phyloP scores from a whole-genome alignment of 1,140 invertebrate genomes.

The Stenopsyche tienmushanensis region DNA sequence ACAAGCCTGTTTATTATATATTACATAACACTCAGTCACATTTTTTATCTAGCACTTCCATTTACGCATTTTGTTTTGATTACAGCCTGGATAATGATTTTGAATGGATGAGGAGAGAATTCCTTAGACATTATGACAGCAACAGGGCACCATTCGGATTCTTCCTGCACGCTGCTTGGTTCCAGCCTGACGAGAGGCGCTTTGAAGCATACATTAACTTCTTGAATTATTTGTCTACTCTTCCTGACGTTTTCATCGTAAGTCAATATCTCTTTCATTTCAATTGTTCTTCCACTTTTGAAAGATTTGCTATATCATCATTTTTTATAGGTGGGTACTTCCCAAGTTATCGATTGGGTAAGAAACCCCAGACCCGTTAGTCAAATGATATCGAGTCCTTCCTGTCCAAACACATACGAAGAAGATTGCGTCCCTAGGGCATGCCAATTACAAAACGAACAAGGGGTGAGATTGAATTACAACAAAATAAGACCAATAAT shows the following conservation, averaged over 20 bases:
- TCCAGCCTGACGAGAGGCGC: constrained; percentile 41
- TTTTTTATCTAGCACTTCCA: too few relatives aligned
- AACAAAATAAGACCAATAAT: too few relatives aligned
- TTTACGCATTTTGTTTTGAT: too few relatives aligned
- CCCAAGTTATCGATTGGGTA: constrained; percentile 46
- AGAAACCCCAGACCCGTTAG: constrained; percentile 43
- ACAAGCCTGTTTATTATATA: too few relatives aligned
- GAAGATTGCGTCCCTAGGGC: constrained; percentile 35
- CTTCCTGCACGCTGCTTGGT: constrained; percentile 60
- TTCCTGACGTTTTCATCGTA: constrained; percentile 57
- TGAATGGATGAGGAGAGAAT: constrained; percentile 57
- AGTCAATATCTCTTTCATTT: too few relatives aligned
- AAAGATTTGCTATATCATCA: too few relatives aligned
- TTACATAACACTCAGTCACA: too few relatives aligned
- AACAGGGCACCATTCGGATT: constrained; percentile 63
- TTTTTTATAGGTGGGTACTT: constrained; percentile 44
- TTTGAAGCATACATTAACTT: constrained; percentile 44
- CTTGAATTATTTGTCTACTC: constrained; percentile 50
- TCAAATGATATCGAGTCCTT: constrained; percentile 35
- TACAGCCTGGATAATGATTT: too few relatives aligned
- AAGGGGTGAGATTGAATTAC: constrained; percentile 35
- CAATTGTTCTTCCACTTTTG: too few relatives aligned
- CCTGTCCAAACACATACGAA: constrained; percentile 20
- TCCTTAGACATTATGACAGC: constrained; percentile 56
- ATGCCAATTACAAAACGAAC: constrained; percentile 41